Evolutionary conservation across 1,140 invertebrate species (phyloP), one percentile per base, ranked within the genome.

Genomic region (Zaprionus camerounensis): DNA sequence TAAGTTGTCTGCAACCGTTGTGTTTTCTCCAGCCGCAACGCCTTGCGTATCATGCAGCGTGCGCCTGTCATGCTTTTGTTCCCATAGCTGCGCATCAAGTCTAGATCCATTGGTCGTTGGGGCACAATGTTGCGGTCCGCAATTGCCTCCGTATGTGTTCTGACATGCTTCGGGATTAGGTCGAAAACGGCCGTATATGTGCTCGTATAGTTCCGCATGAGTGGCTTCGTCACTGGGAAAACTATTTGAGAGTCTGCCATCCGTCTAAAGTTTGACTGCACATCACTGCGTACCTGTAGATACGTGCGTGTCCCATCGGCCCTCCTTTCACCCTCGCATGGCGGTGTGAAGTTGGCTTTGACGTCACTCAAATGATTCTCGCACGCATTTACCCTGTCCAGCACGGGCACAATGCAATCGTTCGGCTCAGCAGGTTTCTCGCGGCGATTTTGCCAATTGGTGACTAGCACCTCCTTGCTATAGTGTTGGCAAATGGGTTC

Each of bases 371-470:
- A 5, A n/a, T 77, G 63, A 13, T 5, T 6, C n/a, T 20, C 34
- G 15, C 75, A 77, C 0, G 24, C 58, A 62, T 57, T 13, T 1
- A 73, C 57, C 0, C 49, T 9, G 15, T 56, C 13, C 24, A 77
- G 28, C n/a, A 22, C 75, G 6, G 75, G 75, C 15, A 61, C 4
- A 12, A 77, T 68, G 49, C 70, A 49, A 41, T 77, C 58, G 31
- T 61, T 62, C 5, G 7, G 2, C n/a, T 49, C 53, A 0, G 38
- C 11, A 15, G 28, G 53, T 13, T 59, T 36, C 20, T n/a, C 17
- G 5, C 76, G 76, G 12, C 22, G 20, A 15, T 74, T 65, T 24
- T 74, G 65, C 76, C 76, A 78, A 15, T 74, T 41, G 24, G 56
- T 4, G 0, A 78, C 53, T 20, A 78, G 53, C 55, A 74, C 71